phyloP scores from a whole-genome alignment of 2,113 vertebrate genomes.

The Pterocles gutturalis region DNA sequence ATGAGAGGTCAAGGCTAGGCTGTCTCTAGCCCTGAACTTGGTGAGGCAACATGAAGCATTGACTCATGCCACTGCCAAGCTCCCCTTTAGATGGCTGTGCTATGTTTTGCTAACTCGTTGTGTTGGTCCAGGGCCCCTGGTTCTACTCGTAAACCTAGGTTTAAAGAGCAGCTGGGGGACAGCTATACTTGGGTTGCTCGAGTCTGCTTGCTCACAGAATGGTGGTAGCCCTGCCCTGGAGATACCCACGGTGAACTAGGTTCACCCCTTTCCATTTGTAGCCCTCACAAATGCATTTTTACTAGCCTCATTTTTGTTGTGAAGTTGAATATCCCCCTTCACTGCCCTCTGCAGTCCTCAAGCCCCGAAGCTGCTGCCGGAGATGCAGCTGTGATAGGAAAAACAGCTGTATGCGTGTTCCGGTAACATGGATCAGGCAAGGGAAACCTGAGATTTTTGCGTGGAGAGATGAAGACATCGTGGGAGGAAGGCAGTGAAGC shows the following conservation, averaged over 20 bases:
- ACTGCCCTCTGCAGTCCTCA: slow-evolving; percentile 1
- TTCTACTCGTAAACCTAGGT: background rate
- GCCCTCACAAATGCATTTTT: background rate
- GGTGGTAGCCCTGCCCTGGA: background rate
- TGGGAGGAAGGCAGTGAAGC: background rate
- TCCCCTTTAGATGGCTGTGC: background rate
- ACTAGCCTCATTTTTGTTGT: background rate
- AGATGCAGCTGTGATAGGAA: slow-evolving; percentile 51
- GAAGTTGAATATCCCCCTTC: background rate
- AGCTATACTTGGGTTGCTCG: background rate
- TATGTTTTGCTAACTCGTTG: background rate
- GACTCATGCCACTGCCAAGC: background rate
- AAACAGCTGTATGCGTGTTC: slow-evolving; percentile 28
- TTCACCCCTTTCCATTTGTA: background rate
- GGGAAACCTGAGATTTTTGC: slow-evolving; percentile 27
- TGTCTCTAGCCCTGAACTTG: slow-evolving; percentile 30
- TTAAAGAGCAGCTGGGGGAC: background rate
- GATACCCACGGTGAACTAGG: background rate
- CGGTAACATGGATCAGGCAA: slow-evolving; percentile 8
- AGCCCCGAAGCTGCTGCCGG: background rate
- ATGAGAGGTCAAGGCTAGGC: slow-evolving; percentile 23
- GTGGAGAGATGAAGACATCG: background rate
- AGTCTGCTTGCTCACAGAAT: fast-evolving
- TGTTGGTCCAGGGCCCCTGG: background rate
- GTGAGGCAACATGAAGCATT: background rate